Evolutionary conservation across 1,140 invertebrate genomes (phyloP).

Genomic region (Diabrotica undecimpunctata): DNA sequence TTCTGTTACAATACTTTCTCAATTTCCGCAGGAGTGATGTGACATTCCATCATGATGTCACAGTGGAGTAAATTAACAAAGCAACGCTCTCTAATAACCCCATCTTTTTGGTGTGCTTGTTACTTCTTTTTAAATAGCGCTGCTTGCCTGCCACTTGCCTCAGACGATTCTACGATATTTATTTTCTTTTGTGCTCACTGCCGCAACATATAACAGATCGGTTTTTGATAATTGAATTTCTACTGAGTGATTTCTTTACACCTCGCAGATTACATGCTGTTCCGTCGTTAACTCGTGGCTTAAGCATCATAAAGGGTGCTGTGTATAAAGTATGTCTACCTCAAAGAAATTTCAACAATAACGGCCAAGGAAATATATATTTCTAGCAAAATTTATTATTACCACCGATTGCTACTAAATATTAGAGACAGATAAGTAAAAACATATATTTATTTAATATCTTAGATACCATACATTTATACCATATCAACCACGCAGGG

Average conservation of each 20-base stretch:
- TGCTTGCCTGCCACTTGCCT: conserved; percentile 8
- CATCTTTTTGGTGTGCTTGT: conserved; percentile 26
- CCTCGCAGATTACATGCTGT: too few relatives aligned
- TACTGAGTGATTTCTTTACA: conserved; percentile 3
- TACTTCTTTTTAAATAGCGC: conserved; percentile 11
- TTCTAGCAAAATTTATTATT: too few relatives aligned
- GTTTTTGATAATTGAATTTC: conserved; percentile 17
- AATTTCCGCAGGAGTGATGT: conserved; percentile 47
- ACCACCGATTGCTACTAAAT: too few relatives aligned
- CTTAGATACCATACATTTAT: too few relatives aligned
- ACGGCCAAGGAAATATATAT: too few relatives aligned
- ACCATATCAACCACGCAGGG: too few relatives aligned
- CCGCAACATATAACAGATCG: conserved; percentile 11
- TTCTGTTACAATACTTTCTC: conserved; percentile 48
- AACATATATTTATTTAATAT: too few relatives aligned
- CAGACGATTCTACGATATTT: conserved; percentile 7
- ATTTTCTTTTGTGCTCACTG: conserved; percentile 15
- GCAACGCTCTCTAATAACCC: conserved; percentile 41
- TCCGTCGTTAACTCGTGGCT: too few relatives aligned
- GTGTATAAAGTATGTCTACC: too few relatives aligned
- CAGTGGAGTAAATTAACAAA: conserved; percentile 47
- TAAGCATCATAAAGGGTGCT: too few relatives aligned
- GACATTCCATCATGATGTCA: conserved; percentile 47
- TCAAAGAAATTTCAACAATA: too few relatives aligned
- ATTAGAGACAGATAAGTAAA: too few relatives aligned